A percentile compares a stretch with the other conserved stretches of the same genome.
phyloP scores from a whole-genome alignment of 2,888 invertebrate species.

The Lysandra bellargus region DNA sequence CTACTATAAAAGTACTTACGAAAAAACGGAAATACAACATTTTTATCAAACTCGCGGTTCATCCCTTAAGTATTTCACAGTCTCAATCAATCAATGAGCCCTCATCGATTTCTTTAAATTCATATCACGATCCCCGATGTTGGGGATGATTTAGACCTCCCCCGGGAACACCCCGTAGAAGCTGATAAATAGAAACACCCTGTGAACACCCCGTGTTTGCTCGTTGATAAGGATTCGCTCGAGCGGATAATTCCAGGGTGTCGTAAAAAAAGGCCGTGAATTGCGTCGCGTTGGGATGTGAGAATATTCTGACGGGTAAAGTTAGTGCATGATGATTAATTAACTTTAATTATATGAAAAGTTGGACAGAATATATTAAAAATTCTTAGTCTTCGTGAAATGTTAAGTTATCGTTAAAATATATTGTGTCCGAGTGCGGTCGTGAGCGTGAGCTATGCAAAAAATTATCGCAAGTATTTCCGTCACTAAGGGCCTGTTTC shows the following conservation, averaged over 20 bases:
- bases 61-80: constrained; percentile 11
- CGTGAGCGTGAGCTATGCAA: no score
- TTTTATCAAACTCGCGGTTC: neutral
- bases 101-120: constrained; percentile 4
- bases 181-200: constrained; percentile 30
- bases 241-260: neutral
- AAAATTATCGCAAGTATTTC: no score
- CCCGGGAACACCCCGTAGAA: constrained; percentile 34
- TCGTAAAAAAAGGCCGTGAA: neutral
- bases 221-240: neutral
- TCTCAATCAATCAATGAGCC: constrained; percentile 21
- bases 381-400: no score
- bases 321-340: no score
- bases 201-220: neutral
- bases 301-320: no score
- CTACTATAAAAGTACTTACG: neutral
- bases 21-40: neutral
- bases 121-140: constrained; percentile 23
- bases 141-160: constrained; percentile 47
- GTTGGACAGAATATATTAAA: no score
- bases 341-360: no score
- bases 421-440: no score
- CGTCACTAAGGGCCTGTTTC: no score
- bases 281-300: neutral
- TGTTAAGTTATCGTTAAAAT: no score